Evolutionary conservation across 2,888 invertebrate species (phyloP), one percentile per base, ranked within the genome.

Genomic region (Apamea sordens): DNA sequence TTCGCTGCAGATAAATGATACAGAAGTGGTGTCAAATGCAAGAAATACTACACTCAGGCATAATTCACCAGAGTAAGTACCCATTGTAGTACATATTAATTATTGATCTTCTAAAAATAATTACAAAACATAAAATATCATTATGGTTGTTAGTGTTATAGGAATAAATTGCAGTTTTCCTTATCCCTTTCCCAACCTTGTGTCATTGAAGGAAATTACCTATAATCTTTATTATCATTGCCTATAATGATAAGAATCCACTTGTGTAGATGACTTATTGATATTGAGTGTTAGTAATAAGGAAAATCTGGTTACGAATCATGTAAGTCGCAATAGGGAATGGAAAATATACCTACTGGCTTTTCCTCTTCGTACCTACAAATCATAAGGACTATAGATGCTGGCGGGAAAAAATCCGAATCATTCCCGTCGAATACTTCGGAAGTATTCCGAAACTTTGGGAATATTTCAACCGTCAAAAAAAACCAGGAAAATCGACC

Each of bases 21-120:
- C 92, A 88, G 93, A 92, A 90, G 88, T 90, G 88, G 90, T 91
- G 84, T 92, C 94, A 87, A 93, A 94, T 94, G 94, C 92, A 87
- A 93, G 90, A 90, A 90, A 92, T 86, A 86, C 86, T 88, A 80
- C 86, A 74, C 82, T 88, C 85, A 87, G 86, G 84, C 89, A 90
- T 75, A 91, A 91, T 83, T 89, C 89, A 83, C 86, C 92, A 69
- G 90, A 93, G 95, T 95, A 92, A 95, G 95, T 92, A 78, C 56
- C 28, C n/a, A 87, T 87, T 87, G 72, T 79, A 67, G 1, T n/a
- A 56, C 7, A 24, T 73, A 76, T 50, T 36, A 28, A 44, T 74
- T n/a, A 44, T 74, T n/a, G 21, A 24, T 53, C 7, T n/a, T 61
- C 28, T 61, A 61, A 64, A 36, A 74, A 65, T 61, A 44, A 64